Base-by-base conservation (phyloP, 2,113 vertebrate species). In the Otus sunia region DNA sequence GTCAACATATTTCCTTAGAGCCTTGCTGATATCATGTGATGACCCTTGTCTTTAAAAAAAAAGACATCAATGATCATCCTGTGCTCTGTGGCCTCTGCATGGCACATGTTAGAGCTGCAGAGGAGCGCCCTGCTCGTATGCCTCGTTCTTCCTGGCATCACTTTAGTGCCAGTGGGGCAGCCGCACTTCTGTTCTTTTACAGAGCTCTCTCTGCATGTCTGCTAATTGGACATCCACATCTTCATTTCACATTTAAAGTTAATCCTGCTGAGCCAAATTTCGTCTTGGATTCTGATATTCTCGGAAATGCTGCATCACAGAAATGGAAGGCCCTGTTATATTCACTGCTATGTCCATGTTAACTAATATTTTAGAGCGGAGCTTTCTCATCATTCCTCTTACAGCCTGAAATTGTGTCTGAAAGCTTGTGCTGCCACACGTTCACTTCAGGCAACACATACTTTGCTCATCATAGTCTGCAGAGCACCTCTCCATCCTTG, bases 131-230 rank as follows among this genome's bases (percentile, higher is more conserved):
- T n/a, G 37, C 36, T 29, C 14, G 0, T 2, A 14, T 3, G 2
- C 36, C 49, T 47, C 2, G 0, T 26, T 49, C 53, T 47, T 50
- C 39, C 43, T 0, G 1, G 15, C 53, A 21, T n/a, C 12, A 2
- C 50, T 19, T 20, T 1, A 3, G 30, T 20, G 50, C 45, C 58
- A 5, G 16, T 5, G 26, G 45, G 12, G 22, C 58, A 79, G 63
- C 19, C 6, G 6, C 58, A 6, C 6, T 62, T 72, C 1, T 39
- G 7, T 10, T n/a, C 52, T 60, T 64, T 39, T 5, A 21, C 9
- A 60, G 25, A 59, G 15, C 41, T 58, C 9, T 50, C 14, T 56
- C 39, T 27, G n/a, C 15, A 0, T 15, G 20, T 41, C 58, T 75
- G 62, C 55, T 68, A 27, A 8, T 7, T 67, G 23, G 27, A 3